Percentiles rank a stretch among this genome's conserved stretches.
Evolutionary conservation across 2,113 vertebrate genomes (phyloP).

Genomic region (Malurus melanocephalus): DNA sequence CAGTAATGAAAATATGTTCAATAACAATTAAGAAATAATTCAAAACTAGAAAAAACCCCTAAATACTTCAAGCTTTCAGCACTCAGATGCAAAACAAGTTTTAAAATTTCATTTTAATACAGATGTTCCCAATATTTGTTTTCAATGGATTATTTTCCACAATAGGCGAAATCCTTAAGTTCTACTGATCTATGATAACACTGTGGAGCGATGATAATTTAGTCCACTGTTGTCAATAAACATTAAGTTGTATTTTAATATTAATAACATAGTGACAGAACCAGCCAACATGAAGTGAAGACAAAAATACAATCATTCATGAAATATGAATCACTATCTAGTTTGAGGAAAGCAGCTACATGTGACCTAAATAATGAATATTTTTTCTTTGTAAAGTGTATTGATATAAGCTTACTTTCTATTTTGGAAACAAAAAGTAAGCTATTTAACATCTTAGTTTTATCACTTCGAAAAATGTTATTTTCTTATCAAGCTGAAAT

Average conservation of each 20-base stretch:
- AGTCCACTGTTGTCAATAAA: neutral
- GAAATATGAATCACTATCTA: neutral
- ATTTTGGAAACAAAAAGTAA: neutral
- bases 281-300: neutral
- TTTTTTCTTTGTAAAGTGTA: neutral
- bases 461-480: neutral
- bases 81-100: neutral
- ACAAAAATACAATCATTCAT: neutral
- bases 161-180: neutral
- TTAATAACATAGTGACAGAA: neutral
- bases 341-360: neutral
- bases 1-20: neutral
- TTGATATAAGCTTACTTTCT: neutral
- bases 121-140: neutral
- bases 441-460: neutral
- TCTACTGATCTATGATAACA: neutral
- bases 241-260: neutral
- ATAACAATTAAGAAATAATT: neutral
- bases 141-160: neutral
- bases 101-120: neutral
- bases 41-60: neutral
- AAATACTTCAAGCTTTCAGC: neutral
- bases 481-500: neutral
- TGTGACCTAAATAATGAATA: neutral
- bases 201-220: neutral